These are phyloP conservation scores for Lasioglossum albipes DNA, from an alignment of 1,140 invertebrate species.

Conservation along the genomic window DNA sequence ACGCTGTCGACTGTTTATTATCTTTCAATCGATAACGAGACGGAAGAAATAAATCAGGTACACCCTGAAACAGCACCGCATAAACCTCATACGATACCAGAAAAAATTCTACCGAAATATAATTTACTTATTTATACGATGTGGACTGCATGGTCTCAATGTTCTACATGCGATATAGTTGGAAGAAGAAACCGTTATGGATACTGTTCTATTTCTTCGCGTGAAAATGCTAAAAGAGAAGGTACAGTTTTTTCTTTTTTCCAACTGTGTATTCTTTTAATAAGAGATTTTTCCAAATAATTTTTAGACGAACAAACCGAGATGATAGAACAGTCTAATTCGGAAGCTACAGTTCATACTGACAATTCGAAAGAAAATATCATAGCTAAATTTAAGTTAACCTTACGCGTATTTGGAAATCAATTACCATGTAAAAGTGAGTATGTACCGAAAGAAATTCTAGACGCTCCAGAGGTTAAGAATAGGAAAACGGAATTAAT, in stretches of 20 bases:
- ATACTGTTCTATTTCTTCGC: conserved; percentile 79
- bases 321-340: background rate
- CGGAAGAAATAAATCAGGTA: conserved; percentile 64
- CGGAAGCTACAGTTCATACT: background rate
- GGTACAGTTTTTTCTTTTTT: background rate
- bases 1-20: conserved; percentile 75
- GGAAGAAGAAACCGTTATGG: conserved; percentile 81
- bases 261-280: background rate
- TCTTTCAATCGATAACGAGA: conserved; percentile 77
- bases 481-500: conserved; percentile 82
- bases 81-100: conserved; percentile 61
- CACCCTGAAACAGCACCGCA: conserved; percentile 63
- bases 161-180: conserved; percentile 82
- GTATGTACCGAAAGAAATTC: conserved; percentile 77
- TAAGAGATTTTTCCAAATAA: background rate
- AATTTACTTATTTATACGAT: conserved; percentile 76
- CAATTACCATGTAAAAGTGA: conserved; percentile 84
- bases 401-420: conserved; percentile 75
- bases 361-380: conserved; percentile 4
- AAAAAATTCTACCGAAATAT: conserved; percentile 65
- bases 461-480: conserved; percentile 72
- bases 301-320: conserved; percentile 25
- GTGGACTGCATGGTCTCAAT: conserved; percentile 84
- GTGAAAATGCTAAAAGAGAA: conserved; percentile 30
- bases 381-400: conserved; percentile 27